phyloP scores from a whole-genome alignment of 2,888 invertebrate genomes.

The Callyntrura sp. region DNA sequence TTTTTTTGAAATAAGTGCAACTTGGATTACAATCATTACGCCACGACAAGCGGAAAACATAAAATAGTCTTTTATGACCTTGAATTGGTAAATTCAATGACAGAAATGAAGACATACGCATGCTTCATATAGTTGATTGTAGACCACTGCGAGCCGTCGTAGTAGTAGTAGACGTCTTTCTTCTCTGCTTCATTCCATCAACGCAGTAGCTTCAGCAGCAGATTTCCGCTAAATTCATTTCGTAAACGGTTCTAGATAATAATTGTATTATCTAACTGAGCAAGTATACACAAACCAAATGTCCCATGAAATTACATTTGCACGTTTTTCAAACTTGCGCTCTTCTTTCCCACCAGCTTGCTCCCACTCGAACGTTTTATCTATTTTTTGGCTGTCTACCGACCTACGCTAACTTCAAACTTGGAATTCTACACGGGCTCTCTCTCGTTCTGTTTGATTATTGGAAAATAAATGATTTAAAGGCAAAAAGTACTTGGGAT shows the following conservation, averaged over 20 bases:
- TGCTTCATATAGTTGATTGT: too few species aligned
- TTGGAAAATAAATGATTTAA: too few species aligned
- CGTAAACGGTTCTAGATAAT: too few species aligned
- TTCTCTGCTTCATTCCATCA: too few species aligned
- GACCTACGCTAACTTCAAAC: slow-evolving; percentile 20
- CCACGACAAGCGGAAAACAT: neutral
- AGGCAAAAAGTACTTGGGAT: too few species aligned
- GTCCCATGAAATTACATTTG: slow-evolving; percentile 24
- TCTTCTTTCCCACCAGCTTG: neutral
- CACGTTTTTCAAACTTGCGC: neutral
- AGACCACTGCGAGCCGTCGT: too few species aligned
- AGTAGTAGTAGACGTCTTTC: too few species aligned
- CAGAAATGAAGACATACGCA: neutral
- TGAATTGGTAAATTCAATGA: slow-evolving; percentile 10
- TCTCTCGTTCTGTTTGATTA: too few species aligned
- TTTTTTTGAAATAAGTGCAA: neutral
- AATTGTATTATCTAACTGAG: neutral
- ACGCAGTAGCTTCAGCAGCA: neutral
- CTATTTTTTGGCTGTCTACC: too few species aligned
- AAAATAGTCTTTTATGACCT: slow-evolving; percentile 41
- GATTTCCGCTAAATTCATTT: too few species aligned
- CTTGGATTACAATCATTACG: neutral
- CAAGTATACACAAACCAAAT: slow-evolving; percentile 23
- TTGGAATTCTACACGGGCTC: neutral
- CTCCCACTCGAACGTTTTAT: too few species aligned